A percentile compares a stretch with the other conserved stretches of the same genome.
Conservation (phyloP, 2,797 vertebrate genomes). For the Clarias pachynema region DNA sequence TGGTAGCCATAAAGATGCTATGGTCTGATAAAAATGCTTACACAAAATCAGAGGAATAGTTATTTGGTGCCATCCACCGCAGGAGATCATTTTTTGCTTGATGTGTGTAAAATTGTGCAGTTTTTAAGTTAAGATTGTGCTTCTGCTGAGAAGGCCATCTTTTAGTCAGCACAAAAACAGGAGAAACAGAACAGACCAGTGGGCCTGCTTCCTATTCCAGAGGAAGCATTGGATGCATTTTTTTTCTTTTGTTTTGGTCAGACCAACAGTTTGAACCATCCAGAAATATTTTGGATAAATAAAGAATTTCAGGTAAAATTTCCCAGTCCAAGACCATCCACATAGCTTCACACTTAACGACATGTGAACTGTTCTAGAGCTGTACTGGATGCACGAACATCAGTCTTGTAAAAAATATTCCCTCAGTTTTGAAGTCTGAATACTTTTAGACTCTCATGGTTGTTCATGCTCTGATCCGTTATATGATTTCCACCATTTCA, state of each 20-base stretch:
- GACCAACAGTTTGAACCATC: background rate
- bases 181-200: constrained; percentile 3
- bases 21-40: background rate
- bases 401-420: background rate
- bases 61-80: background rate
- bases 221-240: constrained; percentile 23
- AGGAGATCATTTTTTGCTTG: background rate
- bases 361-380: background rate
- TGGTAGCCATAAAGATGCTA: background rate
- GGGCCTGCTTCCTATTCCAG: background rate
- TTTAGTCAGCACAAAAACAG: constrained; percentile 20
- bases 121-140: background rate
- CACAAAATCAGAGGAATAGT: background rate
- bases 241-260: background rate
- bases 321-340: constrained; percentile 6
- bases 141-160: background rate
- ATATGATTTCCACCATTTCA: background rate
- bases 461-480: background rate
- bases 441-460: background rate
- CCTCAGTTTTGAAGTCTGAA: background rate
- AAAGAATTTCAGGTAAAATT: constrained; percentile 19
- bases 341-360: background rate
- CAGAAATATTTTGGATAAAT: constrained; percentile 12
- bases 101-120: background rate
- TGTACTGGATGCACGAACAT: background rate